A percentile compares a stretch with the other conserved stretches of the same genome.
These are phyloP conservation scores for Clinocottus analis DNA, from an alignment of 2,113 vertebrate genomes.

Conservation along the genomic window DNA sequence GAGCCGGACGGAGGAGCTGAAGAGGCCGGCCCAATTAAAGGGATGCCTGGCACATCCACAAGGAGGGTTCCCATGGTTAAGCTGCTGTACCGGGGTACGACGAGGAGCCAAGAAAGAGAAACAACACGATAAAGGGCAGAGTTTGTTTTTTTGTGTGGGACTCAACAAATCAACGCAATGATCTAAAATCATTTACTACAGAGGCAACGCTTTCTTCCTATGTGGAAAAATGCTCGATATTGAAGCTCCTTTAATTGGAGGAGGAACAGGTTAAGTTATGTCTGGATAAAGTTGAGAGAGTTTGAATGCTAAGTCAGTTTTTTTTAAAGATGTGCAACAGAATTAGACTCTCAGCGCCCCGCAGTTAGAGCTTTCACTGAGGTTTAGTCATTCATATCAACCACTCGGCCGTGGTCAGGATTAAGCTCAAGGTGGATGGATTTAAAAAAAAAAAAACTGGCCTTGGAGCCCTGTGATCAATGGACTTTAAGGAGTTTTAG, in stretches of 20 bases:
- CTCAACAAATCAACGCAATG: neutral
- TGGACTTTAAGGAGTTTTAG: conserved; percentile 27
- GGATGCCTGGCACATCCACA: conserved; percentile 19
- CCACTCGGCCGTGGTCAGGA: conserved; percentile 65
- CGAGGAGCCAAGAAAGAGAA: neutral
- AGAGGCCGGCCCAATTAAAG: conserved; percentile 59
- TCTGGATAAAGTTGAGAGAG: neutral
- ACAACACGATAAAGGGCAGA: neutral
- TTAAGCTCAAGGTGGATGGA: conserved; percentile 73
- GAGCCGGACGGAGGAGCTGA: conserved; percentile 40
- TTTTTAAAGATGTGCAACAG: neutral
- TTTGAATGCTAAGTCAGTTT: neutral
- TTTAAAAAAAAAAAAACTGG: conserved; percentile 77
- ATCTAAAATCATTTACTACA: neutral
- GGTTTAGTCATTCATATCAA: conserved; percentile 69
- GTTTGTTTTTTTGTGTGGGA: neutral
- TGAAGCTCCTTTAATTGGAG: conserved; percentile 1
- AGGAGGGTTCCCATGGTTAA: conserved; percentile 9
- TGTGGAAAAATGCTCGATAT: neutral
- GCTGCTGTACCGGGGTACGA: neutral
- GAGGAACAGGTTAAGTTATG: neutral
- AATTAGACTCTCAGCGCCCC: conserved; percentile 17
- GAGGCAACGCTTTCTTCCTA: neutral
- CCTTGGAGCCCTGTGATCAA: conserved; percentile 56
- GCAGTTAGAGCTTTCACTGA: conserved; percentile 30